A percentile compares a stretch with the other conserved stretches of the same genome.
These are phyloP conservation scores for Diplogasteroides magnus DNA, from an alignment of 1,140 invertebrate species.

Conservation along the genomic window DNA sequence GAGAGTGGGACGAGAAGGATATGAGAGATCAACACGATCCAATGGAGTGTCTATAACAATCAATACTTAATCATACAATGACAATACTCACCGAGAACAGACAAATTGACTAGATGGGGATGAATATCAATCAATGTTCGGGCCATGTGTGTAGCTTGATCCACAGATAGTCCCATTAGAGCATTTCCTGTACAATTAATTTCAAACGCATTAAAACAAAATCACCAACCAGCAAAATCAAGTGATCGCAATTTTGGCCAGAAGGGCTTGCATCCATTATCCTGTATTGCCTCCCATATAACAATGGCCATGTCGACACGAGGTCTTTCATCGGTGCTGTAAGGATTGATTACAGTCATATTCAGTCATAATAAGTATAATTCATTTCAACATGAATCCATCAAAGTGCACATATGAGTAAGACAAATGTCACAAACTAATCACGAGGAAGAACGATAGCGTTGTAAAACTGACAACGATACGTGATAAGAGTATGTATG, in stretches of 20 bases:
- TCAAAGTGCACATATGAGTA: background rate
- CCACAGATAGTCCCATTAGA: background rate
- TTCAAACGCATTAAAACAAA: too few species aligned
- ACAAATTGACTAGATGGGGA: background rate
- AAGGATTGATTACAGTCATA: background rate
- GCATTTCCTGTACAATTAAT: too few species aligned
- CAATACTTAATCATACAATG: slow-evolving; percentile 8
- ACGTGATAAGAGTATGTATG: slow-evolving; percentile 35
- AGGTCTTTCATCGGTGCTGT: slow-evolving; percentile 1
- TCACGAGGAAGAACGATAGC: slow-evolving; percentile 1
- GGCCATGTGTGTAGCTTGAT: background rate
- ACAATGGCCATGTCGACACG: background rate
- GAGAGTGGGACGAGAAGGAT: background rate
- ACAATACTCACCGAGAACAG: slow-evolving; percentile 14
- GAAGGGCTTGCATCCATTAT: background rate
- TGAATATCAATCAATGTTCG: background rate
- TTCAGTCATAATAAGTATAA: background rate
- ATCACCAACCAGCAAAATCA: slow-evolving; percentile 5
- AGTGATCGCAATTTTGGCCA: slow-evolving; percentile 11
- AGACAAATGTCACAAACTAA: background rate
- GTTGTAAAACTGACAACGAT: slow-evolving; percentile 60
- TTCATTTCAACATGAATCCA: background rate
- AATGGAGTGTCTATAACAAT: slow-evolving; percentile 16
- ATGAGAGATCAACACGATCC: slow-evolving; percentile 13
- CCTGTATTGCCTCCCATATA: background rate